A percentile compares a stretch with the other conserved stretches of the same genome.
phyloP scores from a whole-genome alignment of 2,797 vertebrate species.

The Cygnus olor region DNA sequence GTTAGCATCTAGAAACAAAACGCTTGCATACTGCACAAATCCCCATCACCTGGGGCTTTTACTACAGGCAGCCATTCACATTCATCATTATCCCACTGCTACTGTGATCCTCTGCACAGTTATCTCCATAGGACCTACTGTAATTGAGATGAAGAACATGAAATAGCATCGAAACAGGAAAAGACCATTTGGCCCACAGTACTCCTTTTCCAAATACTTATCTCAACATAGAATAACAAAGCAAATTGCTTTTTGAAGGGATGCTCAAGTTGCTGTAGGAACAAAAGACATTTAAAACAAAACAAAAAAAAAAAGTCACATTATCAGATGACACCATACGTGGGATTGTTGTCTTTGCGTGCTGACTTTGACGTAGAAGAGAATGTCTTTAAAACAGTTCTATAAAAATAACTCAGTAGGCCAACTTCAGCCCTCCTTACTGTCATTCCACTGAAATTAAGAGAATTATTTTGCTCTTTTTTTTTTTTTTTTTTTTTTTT shows the following conservation, averaged over 20 bases:
- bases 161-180: neutral
- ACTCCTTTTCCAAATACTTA: neutral
- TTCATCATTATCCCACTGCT: constrained; percentile 12
- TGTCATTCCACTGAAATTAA: neutral
- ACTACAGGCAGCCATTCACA: neutral
- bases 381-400: neutral
- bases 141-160: constrained; percentile 22
- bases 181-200: neutral
- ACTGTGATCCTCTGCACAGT: neutral
- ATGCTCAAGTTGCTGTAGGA: neutral
- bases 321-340: neutral
- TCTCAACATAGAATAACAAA: neutral
- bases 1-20: neutral
- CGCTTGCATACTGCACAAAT: neutral
- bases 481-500: neutral
- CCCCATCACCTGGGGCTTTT: constrained; percentile 13
- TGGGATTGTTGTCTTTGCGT: neutral
- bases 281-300: neutral
- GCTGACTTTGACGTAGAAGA: neutral
- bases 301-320: neutral
- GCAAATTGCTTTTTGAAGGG: neutral
- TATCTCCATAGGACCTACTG: constrained; percentile 2
- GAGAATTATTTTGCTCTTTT: neutral
- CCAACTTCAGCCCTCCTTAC: neutral
- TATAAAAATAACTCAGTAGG: neutral